A percentile compares a stretch with the other conserved stretches of the same genome.
These are phyloP conservation scores for Pocillopora damicornis DNA, from an alignment of 64 coral and sea anemone genomes.

Conservation along the genomic window DNA sequence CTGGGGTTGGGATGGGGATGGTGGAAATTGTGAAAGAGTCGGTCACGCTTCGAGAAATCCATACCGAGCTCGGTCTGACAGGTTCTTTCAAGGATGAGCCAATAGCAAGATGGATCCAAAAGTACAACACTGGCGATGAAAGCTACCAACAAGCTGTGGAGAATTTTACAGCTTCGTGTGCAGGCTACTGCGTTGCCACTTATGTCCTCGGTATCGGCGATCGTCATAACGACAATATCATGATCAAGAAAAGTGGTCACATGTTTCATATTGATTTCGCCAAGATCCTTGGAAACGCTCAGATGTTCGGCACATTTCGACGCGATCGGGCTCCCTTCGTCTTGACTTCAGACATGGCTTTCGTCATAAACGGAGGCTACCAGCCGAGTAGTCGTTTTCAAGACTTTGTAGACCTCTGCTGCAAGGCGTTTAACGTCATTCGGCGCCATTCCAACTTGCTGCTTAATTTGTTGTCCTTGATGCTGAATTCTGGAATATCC, in stretches of 20 bases:
- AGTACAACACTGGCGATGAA: slow-evolving; percentile 83
- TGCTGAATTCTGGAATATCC: slow-evolving; percentile 93
- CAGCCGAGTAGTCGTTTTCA: slow-evolving; percentile 91
- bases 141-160: slow-evolving; percentile 82
- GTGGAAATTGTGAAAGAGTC: slow-evolving; percentile 87
- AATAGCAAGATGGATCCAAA: slow-evolving; percentile 87
- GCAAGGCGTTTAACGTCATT: slow-evolving; percentile 88
- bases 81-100: slow-evolving; percentile 98
- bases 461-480: slow-evolving; percentile 86
- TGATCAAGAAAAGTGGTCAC: slow-evolving; percentile 93
- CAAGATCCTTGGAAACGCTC: slow-evolving; percentile 93
- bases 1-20: slow-evolving; percentile 86
- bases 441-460: slow-evolving; percentile 85
- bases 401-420: slow-evolving; percentile 94
- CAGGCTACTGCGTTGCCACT: slow-evolving; percentile 94
- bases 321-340: slow-evolving; percentile 97
- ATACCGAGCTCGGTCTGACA: slow-evolving; percentile 90
- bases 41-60: slow-evolving; percentile 86
- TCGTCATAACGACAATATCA: slow-evolving; percentile 98
- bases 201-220: slow-evolving; percentile 95
- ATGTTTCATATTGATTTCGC: slow-evolving; percentile 98
- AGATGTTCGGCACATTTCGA: slow-evolving; percentile 96
- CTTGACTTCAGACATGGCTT: slow-evolving; percentile 94
- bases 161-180: slow-evolving; percentile 95
- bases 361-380: slow-evolving; percentile 96